A percentile compares a stretch with the other conserved stretches of the same genome.
phyloP scores from a whole-genome alignment of 2,797 vertebrate species.

The Acropternis orthonyx region DNA sequence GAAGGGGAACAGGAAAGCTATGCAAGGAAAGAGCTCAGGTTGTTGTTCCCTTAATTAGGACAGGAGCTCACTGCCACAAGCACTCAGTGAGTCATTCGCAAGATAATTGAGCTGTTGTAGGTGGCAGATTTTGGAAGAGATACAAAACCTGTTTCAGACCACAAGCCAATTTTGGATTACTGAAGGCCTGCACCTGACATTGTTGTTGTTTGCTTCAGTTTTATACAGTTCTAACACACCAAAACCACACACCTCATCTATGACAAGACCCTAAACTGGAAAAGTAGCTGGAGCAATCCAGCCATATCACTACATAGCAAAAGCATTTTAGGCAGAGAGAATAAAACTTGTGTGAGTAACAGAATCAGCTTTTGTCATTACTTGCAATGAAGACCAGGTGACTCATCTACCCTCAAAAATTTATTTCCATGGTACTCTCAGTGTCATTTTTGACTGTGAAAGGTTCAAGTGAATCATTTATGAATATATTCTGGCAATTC shows the following conservation, averaged over 20 bases:
- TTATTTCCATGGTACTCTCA: conserved; percentile 20
- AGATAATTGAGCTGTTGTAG: conserved; percentile 56
- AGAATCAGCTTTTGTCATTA: conserved; percentile 27
- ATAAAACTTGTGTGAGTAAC: conserved; percentile 25
- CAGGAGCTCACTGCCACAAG: conserved; percentile 27
- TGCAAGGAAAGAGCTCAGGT: background rate
- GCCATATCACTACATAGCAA: background rate
- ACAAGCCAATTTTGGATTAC: background rate
- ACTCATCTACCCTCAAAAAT: conserved; percentile 55
- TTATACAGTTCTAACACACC: background rate
- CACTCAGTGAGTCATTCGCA: conserved; percentile 44
- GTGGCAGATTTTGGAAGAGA: conserved; percentile 50
- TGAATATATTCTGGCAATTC: conserved; percentile 2
- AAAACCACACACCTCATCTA: background rate
- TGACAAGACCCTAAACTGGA: background rate
- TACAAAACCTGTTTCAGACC: conserved; percentile 40
- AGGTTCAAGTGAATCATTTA: conserved; percentile 56
- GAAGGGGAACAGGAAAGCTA: background rate
- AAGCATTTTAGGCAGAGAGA: background rate
- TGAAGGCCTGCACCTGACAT: background rate
- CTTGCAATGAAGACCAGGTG: conserved; percentile 31
- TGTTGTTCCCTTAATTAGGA: conserved; percentile 33
- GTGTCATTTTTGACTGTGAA: conserved; percentile 44
- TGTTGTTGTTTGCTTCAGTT: background rate
- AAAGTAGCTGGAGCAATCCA: background rate